A percentile compares a stretch with the other conserved stretches of the same genome.
Conservation (phyloP, 2,797 vertebrate species). For the Lates japonicus region DNA sequence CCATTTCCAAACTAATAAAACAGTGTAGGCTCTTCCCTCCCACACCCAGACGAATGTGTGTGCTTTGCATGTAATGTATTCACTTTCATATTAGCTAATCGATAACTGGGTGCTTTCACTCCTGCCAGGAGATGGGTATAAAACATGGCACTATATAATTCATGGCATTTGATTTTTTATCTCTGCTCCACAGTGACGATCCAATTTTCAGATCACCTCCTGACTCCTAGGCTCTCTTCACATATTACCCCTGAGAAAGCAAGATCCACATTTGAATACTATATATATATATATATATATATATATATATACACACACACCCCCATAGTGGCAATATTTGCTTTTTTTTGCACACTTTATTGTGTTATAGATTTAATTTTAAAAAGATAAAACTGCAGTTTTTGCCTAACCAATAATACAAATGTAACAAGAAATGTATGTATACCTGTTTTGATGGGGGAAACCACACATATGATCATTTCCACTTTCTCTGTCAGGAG, state of each 20-base stretch:
- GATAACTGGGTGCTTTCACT: slow-evolving; percentile 37
- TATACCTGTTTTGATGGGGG: neutral
- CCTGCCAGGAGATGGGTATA: slow-evolving; percentile 19
- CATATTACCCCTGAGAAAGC: slow-evolving; percentile 22
- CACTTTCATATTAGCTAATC: slow-evolving; percentile 48
- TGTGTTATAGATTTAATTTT: no score
- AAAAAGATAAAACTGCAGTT: no score
- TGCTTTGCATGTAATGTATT: slow-evolving; percentile 47
- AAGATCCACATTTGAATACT: slow-evolving; percentile 21
- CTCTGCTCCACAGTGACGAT: neutral
- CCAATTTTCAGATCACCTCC: slow-evolving; percentile 22
- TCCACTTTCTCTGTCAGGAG: slow-evolving; percentile 17
- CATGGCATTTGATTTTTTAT: slow-evolving; percentile 42
- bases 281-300: neutral
- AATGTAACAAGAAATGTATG: neutral
- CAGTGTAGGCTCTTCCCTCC: neutral
- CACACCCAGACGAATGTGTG: neutral
- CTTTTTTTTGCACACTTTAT: no score
- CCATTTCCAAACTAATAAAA: slow-evolving; percentile 4
- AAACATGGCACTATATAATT: slow-evolving; percentile 55
- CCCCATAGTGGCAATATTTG: no score
- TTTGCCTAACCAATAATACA: no score
- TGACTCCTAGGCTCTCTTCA: slow-evolving; percentile 2
- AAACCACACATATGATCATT: slow-evolving; percentile 8
- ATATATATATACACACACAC: neutral